A percentile compares a stretch with the other conserved stretches of the same genome.
phyloP scores from a whole-genome alignment of 2,113 vertebrate species.

The Mobula hypostoma region DNA sequence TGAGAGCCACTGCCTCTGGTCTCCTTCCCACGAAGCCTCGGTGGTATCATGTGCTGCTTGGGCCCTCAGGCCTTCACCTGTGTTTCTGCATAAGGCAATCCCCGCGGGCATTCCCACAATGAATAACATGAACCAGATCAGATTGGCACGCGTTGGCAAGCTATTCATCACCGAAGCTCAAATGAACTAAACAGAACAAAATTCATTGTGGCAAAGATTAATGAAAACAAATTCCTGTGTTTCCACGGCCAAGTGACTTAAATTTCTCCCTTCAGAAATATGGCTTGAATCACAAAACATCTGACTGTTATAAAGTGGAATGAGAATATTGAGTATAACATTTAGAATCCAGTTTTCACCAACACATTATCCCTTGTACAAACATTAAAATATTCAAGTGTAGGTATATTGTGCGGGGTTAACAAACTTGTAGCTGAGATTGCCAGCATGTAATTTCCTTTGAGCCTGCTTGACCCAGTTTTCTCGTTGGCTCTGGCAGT shows the following conservation, averaged over 20 bases:
- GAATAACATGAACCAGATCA: constrained; percentile 27
- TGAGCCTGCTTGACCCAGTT: not conserved
- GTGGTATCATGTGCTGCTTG: not conserved
- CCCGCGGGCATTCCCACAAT: not conserved
- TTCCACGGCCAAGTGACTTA: constrained; percentile 21
- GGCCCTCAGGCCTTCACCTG: constrained; percentile 24
- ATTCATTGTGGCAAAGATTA: constrained; percentile 30
- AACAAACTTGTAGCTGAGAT: not conserved
- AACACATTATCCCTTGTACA: constrained; percentile 14
- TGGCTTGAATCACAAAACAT: constrained; percentile 34
- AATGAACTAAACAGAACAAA: constrained; percentile 7
- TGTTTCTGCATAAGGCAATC: not conserved
- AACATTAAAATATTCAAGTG: constrained; percentile 11
- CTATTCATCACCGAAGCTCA: constrained; percentile 17
- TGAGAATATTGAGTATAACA: not conserved
- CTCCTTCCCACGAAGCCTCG: not conserved
- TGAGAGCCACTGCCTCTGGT: not conserved
- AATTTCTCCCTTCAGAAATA: constrained; percentile 8
- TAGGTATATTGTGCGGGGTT: not conserved
- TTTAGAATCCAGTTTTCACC: not conserved
- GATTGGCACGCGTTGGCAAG: constrained; percentile 18
- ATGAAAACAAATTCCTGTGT: constrained; percentile 36
- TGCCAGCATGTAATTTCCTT: not conserved
- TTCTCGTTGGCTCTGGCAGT: not conserved
- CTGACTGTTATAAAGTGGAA: constrained; percentile 34